Evolutionary conservation across 2,888 invertebrate species (phyloP).

Genomic region (Cabera pusaria): DNA sequence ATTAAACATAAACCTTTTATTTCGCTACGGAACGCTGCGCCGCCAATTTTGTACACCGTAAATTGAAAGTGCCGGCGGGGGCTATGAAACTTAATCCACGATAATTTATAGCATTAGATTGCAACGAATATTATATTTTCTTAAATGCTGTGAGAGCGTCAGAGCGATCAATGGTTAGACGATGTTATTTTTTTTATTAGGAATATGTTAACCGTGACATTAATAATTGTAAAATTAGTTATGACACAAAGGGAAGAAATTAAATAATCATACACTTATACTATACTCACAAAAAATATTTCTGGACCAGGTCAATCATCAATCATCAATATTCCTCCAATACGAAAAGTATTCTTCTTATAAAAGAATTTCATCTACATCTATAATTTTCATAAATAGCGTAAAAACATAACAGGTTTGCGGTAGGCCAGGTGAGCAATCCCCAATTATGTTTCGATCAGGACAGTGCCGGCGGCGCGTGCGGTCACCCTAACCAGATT

Average conservation of each 20-base stretch:
- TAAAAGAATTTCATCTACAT: too few species aligned
- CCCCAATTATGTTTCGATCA: slow-evolving; percentile 77
- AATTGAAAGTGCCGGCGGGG: slow-evolving; percentile 39
- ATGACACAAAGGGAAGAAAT: too few species aligned
- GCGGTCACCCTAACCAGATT: slow-evolving; percentile 72
- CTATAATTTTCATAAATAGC: slow-evolving; percentile 2
- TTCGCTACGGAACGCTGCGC: slow-evolving; percentile 39
- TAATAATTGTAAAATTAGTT: too few species aligned
- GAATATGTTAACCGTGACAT: too few species aligned
- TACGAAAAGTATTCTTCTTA: too few species aligned
- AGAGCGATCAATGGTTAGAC: too few species aligned
- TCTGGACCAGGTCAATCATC: too few species aligned
- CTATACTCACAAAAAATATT: too few species aligned
- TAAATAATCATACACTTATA: too few species aligned
- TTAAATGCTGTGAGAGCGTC: background rate
- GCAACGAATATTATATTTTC: slow-evolving; percentile 19
- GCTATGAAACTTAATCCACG: slow-evolving; percentile 41
- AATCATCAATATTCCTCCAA: too few species aligned
- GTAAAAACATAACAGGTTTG: slow-evolving; percentile 37
- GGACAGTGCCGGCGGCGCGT: slow-evolving; percentile 56
- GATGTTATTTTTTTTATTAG: too few species aligned
- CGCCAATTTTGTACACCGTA: slow-evolving; percentile 44
- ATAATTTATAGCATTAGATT: slow-evolving; percentile 39
- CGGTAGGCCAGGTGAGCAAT: slow-evolving; percentile 60
- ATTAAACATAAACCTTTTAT: slow-evolving; percentile 41